Evolutionary conservation across 2,797 vertebrate genomes (phyloP).

Genomic region (Oreochromis mossambicus): DNA sequence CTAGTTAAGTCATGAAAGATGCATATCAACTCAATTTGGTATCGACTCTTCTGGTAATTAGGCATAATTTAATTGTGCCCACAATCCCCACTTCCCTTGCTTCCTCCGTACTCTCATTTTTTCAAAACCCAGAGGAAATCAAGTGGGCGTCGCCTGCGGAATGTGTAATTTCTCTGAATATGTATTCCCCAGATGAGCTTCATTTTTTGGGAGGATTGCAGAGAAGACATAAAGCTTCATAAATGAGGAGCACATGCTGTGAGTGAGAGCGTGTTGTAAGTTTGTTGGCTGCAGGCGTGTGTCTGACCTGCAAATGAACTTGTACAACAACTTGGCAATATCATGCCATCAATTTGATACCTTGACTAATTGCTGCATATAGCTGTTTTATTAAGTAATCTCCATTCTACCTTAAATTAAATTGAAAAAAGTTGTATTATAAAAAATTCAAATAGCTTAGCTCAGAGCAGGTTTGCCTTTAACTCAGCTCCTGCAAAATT

Average conservation of each 20-base stretch:
- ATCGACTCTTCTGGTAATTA: slow-evolving; percentile 69
- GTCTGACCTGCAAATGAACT: slow-evolving; percentile 53
- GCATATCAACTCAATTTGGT: slow-evolving; percentile 69
- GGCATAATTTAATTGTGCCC: slow-evolving; percentile 63
- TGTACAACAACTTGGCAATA: not conserved
- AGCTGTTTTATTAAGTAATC: not conserved
- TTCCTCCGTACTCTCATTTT: slow-evolving; percentile 32
- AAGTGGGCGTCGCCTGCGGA: slow-evolving; percentile 35
- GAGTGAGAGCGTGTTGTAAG: slow-evolving; percentile 2
- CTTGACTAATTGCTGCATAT: not conserved
- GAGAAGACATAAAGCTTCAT: slow-evolving; percentile 9
- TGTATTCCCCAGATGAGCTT: slow-evolving; percentile 46
- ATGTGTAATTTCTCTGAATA: slow-evolving; percentile 53
- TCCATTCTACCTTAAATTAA: not conserved
- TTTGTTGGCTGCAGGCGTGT: slow-evolving; percentile 26
- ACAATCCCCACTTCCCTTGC: not conserved
- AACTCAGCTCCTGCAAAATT: not conserved
- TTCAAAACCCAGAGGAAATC: slow-evolving; percentile 62
- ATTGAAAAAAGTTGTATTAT: not conserved
- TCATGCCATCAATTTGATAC: not conserved
- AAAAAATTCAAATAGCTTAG: not conserved
- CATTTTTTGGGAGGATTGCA: not conserved
- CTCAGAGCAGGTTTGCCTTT: not conserved
- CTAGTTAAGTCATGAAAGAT: slow-evolving; percentile 69
- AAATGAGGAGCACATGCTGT: slow-evolving; percentile 24